phyloP scores from a whole-genome alignment of 2,797 vertebrate genomes.

The Trachurus trachurus region DNA sequence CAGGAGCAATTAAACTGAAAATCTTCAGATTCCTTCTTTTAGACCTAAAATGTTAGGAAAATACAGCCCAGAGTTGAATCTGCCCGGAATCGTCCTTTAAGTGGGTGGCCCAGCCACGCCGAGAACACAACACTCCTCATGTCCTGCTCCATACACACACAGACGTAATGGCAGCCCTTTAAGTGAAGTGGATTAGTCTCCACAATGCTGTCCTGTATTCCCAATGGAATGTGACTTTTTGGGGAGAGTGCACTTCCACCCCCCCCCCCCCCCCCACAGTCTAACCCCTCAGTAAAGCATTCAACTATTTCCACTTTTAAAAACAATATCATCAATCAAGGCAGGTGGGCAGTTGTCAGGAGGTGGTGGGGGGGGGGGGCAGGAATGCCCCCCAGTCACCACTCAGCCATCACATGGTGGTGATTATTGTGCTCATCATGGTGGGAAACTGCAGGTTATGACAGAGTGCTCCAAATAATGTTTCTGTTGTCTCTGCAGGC shows the following conservation, averaged over 20 bases:
- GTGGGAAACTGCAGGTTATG: slow-evolving; percentile 60
- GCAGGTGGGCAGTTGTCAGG: slow-evolving; percentile 78
- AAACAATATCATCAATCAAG: slow-evolving; percentile 89
- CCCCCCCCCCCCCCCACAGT: not conserved
- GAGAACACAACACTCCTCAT: slow-evolving; percentile 25
- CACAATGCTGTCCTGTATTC: slow-evolving; percentile 84
- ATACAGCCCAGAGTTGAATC: too few species aligned
- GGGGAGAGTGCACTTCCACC: slow-evolving; percentile 24
- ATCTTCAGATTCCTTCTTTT: too few species aligned
- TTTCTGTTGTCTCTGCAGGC: slow-evolving; percentile 61
- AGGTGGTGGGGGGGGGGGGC: slow-evolving; percentile 13
- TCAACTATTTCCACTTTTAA: slow-evolving; percentile 83
- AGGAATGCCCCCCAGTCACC: slow-evolving; percentile 65
- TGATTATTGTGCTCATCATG: slow-evolving; percentile 79
- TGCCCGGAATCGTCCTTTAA: too few species aligned
- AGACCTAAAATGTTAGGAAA: too few species aligned
- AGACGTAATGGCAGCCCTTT: slow-evolving; percentile 46
- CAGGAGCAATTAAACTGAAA: too few species aligned
- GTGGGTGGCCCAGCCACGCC: not conserved
- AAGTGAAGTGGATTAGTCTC: slow-evolving; percentile 77
- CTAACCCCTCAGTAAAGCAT: slow-evolving; percentile 48
- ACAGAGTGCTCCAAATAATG: slow-evolving; percentile 61
- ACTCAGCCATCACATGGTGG: slow-evolving; percentile 80
- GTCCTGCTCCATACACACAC: slow-evolving; percentile 45
- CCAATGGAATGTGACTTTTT: slow-evolving; percentile 78